Conservation (phyloP, 2,113 vertebrate species). For the Coptodon rendalli region DNA sequence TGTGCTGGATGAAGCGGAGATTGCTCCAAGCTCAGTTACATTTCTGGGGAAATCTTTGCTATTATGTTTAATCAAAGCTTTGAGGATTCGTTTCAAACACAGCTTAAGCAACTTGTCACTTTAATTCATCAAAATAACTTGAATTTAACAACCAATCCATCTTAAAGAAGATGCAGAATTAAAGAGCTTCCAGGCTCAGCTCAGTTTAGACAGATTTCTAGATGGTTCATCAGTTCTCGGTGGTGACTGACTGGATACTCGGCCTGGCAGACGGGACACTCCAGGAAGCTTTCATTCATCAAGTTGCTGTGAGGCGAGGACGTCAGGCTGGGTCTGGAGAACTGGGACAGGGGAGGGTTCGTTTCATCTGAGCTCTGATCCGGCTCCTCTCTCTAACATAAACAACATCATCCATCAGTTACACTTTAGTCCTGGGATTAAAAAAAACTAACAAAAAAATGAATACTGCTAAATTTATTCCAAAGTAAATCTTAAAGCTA, state of each 20-base stretch:
- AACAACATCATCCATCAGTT: background rate
- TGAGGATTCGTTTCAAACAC: background rate
- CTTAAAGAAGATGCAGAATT: background rate
- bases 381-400: conserved; percentile 60
- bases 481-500: background rate
- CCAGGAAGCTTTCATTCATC: conserved; percentile 80
- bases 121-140: conserved; percentile 2
- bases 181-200: background rate
- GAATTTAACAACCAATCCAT: background rate
- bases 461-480: background rate
- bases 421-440: background rate
- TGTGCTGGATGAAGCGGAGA: background rate
- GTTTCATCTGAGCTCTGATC: conserved; percentile 41
- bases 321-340: background rate
- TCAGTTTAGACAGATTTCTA: conserved; percentile 80
- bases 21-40: background rate
- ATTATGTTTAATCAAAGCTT: background rate
- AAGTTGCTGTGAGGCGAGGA: conserved; percentile 44
- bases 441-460: background rate
- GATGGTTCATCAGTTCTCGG: conserved; percentile 78
- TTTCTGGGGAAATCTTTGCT: background rate
- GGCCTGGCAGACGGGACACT: conserved; percentile 78
- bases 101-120: background rate
- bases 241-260: conserved; percentile 78
- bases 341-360: conserved; percentile 52